Evolutionary conservation across 2,113 vertebrate genomes (phyloP).

Genomic region (Sphaerodactylus townsendi): DNA sequence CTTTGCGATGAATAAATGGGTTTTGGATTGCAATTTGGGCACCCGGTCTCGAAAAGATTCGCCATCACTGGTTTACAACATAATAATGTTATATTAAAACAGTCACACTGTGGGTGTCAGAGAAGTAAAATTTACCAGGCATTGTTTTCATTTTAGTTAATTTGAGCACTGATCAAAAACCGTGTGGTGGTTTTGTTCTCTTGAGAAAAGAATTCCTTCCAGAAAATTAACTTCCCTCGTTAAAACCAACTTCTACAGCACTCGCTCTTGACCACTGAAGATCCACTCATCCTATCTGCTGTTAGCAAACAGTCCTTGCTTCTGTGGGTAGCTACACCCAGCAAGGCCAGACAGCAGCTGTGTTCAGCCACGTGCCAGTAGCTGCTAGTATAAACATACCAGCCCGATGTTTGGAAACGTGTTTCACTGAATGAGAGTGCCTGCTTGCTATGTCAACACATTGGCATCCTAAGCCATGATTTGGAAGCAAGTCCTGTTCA

Average conservation of each 20-base stretch:
- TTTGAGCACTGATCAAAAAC: background rate
- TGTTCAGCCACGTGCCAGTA: background rate
- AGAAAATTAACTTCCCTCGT: background rate
- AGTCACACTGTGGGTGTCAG: background rate
- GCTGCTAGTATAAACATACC: background rate
- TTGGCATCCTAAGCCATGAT: background rate
- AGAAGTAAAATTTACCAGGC: background rate
- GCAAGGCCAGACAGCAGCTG: background rate
- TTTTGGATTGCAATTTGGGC: too few relatives aligned
- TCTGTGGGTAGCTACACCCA: background rate
- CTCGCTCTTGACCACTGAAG: background rate
- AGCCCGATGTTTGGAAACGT: background rate
- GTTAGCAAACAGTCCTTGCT: background rate
- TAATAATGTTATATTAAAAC: background rate
- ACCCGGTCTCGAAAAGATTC: too few relatives aligned
- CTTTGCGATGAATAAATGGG: too few relatives aligned
- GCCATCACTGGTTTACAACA: too few relatives aligned
- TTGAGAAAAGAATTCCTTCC: background rate
- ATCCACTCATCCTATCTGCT: background rate
- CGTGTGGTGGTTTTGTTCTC: background rate
- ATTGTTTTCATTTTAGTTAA: background rate
- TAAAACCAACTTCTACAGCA: background rate
- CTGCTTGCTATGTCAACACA: background rate
- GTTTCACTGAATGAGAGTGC: background rate
- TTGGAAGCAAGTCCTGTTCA: background rate